These are phyloP conservation scores for Labroides dimidiatus DNA, from an alignment of 2,797 vertebrate genomes.

Conservation along the genomic window DNA sequence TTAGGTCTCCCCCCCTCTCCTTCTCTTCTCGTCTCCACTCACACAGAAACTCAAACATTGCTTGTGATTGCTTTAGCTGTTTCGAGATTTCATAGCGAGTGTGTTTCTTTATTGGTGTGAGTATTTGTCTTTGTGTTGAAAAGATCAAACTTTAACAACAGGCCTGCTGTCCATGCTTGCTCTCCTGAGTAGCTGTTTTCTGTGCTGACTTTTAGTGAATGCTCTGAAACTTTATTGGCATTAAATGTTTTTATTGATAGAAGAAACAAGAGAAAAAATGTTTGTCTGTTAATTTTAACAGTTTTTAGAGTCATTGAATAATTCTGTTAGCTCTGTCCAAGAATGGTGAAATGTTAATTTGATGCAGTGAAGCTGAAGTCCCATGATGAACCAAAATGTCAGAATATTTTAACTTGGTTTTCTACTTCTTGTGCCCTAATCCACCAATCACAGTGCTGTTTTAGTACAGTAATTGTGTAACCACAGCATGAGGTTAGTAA, in stretches of 20 bases:
- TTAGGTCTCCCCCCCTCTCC: not conserved
- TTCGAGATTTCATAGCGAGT: constrained; percentile 20
- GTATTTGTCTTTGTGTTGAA: not conserved
- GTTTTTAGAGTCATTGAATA: too few species aligned
- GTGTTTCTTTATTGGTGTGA: constrained; percentile 7
- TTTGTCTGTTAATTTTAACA: too few species aligned
- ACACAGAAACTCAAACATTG: constrained; percentile 25
- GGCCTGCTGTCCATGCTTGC: constrained; percentile 30
- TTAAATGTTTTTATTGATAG: constrained; percentile 21
- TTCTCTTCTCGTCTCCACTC: not conserved
- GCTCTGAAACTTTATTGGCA: not conserved
- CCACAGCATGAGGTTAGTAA: too few species aligned
- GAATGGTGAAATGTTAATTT: too few species aligned
- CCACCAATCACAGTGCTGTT: too few species aligned
- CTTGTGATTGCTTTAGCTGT: constrained; percentile 14
- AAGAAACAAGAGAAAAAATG: too few species aligned
- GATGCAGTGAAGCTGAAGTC: too few species aligned
- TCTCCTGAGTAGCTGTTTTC: constrained; percentile 23
- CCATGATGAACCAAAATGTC: too few species aligned
- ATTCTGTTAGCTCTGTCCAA: too few species aligned
- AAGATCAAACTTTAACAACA: not conserved
- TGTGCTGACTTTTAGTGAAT: constrained; percentile 16
- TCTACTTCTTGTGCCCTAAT: too few species aligned
- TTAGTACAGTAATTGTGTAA: too few species aligned
- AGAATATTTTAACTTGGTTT: too few species aligned